These are phyloP conservation scores for Asarcornis scutulata DNA, from an alignment of 2,113 vertebrate genomes.

Conservation along the genomic window DNA sequence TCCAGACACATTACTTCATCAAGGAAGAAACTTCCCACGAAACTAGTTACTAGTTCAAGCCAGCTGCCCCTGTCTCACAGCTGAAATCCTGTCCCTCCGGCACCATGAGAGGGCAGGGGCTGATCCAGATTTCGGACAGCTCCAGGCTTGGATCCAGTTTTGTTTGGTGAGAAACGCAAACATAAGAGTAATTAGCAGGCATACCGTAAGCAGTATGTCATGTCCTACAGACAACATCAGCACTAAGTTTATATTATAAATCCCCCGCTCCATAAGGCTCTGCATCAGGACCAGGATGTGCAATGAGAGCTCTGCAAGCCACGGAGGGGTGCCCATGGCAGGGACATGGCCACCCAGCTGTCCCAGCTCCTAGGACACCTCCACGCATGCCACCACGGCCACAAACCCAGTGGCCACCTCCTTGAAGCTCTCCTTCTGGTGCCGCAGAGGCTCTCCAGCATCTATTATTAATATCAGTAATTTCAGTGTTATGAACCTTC, in stretches of 20 bases:
- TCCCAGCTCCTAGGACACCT: too few species aligned
- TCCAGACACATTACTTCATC: background rate
- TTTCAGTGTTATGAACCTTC: background rate
- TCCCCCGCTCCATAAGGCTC: background rate
- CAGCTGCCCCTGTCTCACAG: background rate
- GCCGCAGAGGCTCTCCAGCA: background rate
- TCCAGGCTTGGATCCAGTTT: background rate
- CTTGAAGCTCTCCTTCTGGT: background rate
- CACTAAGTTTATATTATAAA: background rate
- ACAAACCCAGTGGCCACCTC: background rate
- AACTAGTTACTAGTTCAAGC: background rate
- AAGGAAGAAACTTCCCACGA: background rate
- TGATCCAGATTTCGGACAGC: background rate
- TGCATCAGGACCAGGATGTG: background rate
- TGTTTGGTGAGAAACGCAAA: background rate
- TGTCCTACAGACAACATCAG: too few species aligned
- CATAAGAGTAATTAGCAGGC: too few species aligned
- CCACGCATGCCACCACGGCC: too few species aligned
- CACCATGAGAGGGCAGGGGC: background rate
- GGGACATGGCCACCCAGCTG: too few species aligned
- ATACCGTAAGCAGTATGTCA: fast-evolving
- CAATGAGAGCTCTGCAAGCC: background rate
- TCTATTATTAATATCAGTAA: background rate
- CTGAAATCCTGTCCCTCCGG: background rate
- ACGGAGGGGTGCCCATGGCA: too few species aligned